Base-by-base conservation (phyloP, 2,113 vertebrate species). In the Capra hircus region DNA sequence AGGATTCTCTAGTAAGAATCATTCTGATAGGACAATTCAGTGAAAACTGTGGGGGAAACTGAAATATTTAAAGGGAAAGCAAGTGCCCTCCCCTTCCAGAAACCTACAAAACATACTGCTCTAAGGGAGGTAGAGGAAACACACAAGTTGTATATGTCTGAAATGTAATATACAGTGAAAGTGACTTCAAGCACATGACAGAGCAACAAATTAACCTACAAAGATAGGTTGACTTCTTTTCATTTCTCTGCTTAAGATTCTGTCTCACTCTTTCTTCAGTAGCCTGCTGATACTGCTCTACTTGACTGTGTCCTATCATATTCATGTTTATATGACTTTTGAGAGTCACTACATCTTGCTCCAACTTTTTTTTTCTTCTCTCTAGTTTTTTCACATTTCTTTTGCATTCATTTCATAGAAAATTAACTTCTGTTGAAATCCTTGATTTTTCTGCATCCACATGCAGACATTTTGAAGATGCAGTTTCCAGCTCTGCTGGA, bases 171-270 rank as follows among this genome's bases (percentile, higher is more conserved):
- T 59, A 30, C 36, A 91, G 36, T 55, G 9, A 55, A 53, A 55
- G 89, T 59, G 28, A 94, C 64, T 81, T 28, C 40, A 52, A 86
- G 21, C 4, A 60, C 19, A 48, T 21, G 83, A 0, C 0, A 33
- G 28, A 94, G 30, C 80, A 95, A 82, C n/a, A 90, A 53, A 91
- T 36, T 92, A 97, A 99, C 99, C 99, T 99, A 99, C 95, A 99
- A 98, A 98, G 99, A 99, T 2, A 99, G 91, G 98, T 99, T 99
- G 97, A 99, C 99, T 98, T 99, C 99, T 97, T 99, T 99, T 57
- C 99, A 97, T 92, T 99, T 99, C 93, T 99, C 99, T 28, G 98
- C 98, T 83, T 64, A 33, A 99, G 67, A 91, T 99, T 99, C 96
- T 99, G 99, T 13, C 98, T 98, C 17, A 99, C 99, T 94, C 98